Evolutionary conservation across 2,797 vertebrate genomes (phyloP).

Genomic region (Threskiornis aethiopicus): DNA sequence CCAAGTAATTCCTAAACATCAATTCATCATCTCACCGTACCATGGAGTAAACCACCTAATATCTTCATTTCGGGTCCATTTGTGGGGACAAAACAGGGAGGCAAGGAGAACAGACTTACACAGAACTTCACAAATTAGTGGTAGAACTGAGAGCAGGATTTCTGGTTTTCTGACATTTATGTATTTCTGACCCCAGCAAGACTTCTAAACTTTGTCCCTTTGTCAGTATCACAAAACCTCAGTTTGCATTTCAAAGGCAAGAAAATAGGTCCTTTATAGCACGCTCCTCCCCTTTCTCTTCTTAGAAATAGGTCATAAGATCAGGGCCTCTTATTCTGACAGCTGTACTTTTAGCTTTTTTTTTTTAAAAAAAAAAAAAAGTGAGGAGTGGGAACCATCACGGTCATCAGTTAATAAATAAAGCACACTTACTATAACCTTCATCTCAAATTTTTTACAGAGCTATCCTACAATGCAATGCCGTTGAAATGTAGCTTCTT

Average conservation of each 20-base stretch:
- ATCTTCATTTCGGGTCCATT: not conserved
- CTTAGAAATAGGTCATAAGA: not conserved
- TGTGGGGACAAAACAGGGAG: not conserved
- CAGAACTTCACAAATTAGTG: accelerated
- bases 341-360: not conserved
- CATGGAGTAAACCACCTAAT: not conserved
- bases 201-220: not conserved
- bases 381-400: not conserved
- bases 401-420: not conserved
- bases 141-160: not conserved
- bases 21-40: not conserved
- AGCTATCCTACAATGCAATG: not conserved
- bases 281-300: not conserved
- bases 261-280: not conserved
- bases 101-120: not conserved
- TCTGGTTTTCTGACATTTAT: not conserved
- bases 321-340: not conserved
- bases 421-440: not conserved
- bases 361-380: not conserved
- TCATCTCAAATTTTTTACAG: not conserved
- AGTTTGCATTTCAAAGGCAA: not conserved
- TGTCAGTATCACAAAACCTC: not conserved
- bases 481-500: not conserved
- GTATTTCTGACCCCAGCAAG: not conserved
- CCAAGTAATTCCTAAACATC: not conserved